phyloP scores from a whole-genome alignment of 64 coral and sea anemone species.

The Pachyseris speciosa region DNA sequence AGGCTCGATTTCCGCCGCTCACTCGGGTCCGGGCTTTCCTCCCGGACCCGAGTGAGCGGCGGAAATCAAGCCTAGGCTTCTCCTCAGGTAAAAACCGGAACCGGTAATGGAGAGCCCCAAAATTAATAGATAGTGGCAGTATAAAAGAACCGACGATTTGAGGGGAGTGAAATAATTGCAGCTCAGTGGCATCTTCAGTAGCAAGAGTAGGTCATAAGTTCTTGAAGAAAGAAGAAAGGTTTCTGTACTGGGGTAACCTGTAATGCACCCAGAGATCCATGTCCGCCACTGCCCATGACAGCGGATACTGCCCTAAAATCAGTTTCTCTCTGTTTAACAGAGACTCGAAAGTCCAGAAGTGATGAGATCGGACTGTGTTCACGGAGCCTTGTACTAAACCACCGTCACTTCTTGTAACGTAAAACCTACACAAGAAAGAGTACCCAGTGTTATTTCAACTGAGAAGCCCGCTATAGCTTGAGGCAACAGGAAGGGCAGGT shows the following conservation, averaged over 20 bases:
- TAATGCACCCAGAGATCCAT: constrained; percentile 5
- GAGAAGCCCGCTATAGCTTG: neutral
- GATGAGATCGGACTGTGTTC: neutral
- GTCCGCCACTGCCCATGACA: neutral
- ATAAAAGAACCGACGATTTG: too few species aligned
- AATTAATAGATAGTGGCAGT: too few species aligned
- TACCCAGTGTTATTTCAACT: neutral
- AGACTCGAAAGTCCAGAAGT: constrained; percentile 27
- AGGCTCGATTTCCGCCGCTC: too few species aligned
- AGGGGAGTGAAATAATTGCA: too few species aligned
- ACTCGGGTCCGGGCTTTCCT: too few species aligned
- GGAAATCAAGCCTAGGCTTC: too few species aligned
- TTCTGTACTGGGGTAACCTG: neutral
- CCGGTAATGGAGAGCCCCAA: too few species aligned
- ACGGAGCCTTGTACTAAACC: neutral
- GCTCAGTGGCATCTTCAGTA: too few species aligned
- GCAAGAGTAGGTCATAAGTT: too few species aligned
- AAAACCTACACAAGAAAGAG: constrained; percentile 1
- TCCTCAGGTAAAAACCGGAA: too few species aligned
- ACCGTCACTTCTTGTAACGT: neutral
- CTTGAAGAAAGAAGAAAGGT: neutral
- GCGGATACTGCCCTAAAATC: neutral
- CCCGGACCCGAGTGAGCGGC: too few species aligned
- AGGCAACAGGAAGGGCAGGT: too few species aligned
- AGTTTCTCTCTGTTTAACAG: neutral